Conservation (phyloP, 2,797 vertebrate genomes). For the Sorex maritimensis region DNA sequence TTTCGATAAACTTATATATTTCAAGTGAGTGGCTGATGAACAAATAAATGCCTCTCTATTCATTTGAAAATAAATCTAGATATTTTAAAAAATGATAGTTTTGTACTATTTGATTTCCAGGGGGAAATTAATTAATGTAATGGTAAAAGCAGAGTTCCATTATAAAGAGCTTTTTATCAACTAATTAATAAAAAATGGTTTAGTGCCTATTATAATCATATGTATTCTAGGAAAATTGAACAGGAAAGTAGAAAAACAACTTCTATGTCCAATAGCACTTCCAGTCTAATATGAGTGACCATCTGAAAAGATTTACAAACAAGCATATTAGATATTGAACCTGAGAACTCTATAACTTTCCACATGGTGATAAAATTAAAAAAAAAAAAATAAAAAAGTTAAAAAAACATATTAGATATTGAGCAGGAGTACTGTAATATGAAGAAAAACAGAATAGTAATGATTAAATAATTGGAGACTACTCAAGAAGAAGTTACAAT, state of each 20-base stretch:
- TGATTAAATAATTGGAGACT: too few relatives aligned
- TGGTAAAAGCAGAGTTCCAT: background rate
- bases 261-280: background rate
- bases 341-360: too few relatives aligned
- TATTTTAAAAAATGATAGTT: background rate
- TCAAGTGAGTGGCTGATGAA: background rate
- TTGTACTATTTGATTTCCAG: background rate
- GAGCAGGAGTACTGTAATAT: background rate
- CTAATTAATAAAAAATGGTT: background rate
- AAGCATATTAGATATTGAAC: background rate
- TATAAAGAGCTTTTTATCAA: background rate
- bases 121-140: background rate
- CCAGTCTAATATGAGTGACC: background rate
- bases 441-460: too few relatives aligned
- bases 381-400: too few relatives aligned
- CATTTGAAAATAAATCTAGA: background rate
- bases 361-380: too few relatives aligned
- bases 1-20: conserved; percentile 28
- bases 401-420: too few relatives aligned
- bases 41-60: background rate
- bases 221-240: background rate
- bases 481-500: background rate
- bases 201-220: background rate
- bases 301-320: background rate
- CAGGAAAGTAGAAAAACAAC: background rate